Evolutionary conservation across 30 jellyfish, hydroid and myxozoan genomes (phyloP).

Genomic region (Sanderia malayensis): DNA sequence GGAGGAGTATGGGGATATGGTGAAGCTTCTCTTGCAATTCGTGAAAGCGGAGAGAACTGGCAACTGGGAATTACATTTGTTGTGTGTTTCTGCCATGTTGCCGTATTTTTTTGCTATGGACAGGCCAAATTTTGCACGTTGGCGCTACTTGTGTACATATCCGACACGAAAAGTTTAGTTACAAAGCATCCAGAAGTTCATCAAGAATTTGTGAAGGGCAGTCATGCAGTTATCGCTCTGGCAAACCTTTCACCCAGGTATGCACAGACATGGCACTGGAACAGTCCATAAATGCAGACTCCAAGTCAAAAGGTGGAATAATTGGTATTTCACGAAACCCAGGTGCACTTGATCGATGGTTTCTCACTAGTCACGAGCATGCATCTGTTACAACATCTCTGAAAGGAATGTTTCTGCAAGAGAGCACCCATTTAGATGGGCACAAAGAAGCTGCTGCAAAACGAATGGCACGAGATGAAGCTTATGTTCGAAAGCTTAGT

Average conservation of each 20-base stretch:
- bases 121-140: constrained; percentile 19
- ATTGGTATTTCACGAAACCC: constrained; percentile 10
- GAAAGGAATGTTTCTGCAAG: constrained; percentile 7
- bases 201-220: too few species aligned
- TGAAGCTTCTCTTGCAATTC: constrained; percentile 16
- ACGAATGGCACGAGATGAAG: constrained; percentile 10
- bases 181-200: too few species aligned
- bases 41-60: constrained; percentile 18
- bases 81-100: constrained; percentile 1
- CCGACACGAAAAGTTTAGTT: constrained; percentile 8
- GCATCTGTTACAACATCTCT: neutral
- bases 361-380: neutral
- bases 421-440: neutral
- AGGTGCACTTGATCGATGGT: constrained; percentile 15
- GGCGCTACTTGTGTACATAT: constrained; percentile 6
- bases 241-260: constrained; percentile 14
- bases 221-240: too few species aligned
- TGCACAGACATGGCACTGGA: constrained; percentile 22
- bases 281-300: constrained; percentile 13
- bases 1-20: constrained; percentile 7
- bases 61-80: constrained; percentile 8
- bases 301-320: constrained; percentile 14
- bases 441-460: constrained; percentile 7
- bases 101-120: constrained; percentile 24
- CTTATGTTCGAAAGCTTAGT: constrained; percentile 4